A percentile compares a stretch with the other conserved stretches of the same genome.
Conservation (phyloP, 2,888 invertebrate genomes). For the Drosophila eohydei region DNA sequence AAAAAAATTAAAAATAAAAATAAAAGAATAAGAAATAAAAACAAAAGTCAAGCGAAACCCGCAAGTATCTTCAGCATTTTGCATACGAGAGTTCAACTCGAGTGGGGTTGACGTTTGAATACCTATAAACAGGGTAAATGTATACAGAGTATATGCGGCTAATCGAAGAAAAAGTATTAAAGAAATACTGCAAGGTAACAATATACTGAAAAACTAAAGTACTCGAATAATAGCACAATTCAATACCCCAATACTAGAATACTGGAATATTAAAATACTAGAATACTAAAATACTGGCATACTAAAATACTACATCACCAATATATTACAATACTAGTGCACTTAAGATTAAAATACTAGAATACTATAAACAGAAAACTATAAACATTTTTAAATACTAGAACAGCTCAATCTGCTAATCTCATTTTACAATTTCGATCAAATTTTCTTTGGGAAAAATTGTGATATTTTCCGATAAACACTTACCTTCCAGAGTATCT, state of each 20-base stretch:
- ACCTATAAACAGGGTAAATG: neutral
- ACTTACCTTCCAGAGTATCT: conserved; percentile 11
- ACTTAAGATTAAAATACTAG: neutral
- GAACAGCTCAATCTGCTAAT: neutral
- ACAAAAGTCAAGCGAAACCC: conserved; percentile 37
- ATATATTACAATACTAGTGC: too few species aligned
- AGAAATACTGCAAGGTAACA: neutral
- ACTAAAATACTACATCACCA: neutral
- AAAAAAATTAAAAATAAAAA: conserved; percentile 16
- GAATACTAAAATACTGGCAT: neutral
- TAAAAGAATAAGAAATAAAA: conserved; percentile 22
- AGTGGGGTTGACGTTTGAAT: conserved; percentile 47
- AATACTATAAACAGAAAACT: neutral
- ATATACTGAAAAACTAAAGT: neutral
- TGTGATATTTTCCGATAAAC: neutral
- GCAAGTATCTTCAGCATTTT: conserved; percentile 58
- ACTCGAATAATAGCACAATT: too few species aligned
- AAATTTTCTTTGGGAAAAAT: neutral
- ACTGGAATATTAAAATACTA: neutral
- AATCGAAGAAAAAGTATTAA: neutral
- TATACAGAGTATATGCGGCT: conserved; percentile 8
- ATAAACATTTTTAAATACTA: neutral
- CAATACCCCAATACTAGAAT: neutral
- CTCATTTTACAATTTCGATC: neutral
- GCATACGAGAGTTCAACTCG: conserved; percentile 58